phyloP scores from a whole-genome alignment of 1,140 invertebrate genomes.

The Zaprionus camerounensis region DNA sequence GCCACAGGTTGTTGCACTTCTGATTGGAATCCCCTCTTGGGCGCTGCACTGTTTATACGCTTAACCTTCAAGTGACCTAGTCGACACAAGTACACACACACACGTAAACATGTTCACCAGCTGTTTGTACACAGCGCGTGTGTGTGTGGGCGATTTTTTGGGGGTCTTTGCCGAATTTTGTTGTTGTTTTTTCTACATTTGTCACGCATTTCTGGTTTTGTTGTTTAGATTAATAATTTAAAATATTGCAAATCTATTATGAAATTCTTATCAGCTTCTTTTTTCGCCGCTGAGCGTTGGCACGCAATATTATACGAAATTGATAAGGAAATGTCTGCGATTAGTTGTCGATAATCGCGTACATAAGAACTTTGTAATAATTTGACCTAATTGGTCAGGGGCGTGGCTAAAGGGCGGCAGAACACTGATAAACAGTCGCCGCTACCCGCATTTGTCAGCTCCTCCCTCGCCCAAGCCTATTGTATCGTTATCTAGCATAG shows the following conservation, averaged over 20 bases:
- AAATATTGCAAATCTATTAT: not conserved
- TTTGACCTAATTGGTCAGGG: not conserved
- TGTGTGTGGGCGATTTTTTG: constrained; percentile 30
- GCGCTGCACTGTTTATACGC: constrained; percentile 48
- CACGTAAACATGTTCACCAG: constrained; percentile 3
- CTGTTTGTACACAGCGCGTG: constrained; percentile 13
- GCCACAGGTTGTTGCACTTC: constrained; percentile 39
- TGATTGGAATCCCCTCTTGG: constrained; percentile 53
- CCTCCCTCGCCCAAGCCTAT: not conserved
- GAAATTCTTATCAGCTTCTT: constrained; percentile 16
- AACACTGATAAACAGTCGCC: constrained; percentile 14
- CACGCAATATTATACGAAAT: not conserved
- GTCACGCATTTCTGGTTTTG: not conserved
- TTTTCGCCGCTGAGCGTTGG: not conserved
- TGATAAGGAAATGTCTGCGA: constrained; percentile 7
- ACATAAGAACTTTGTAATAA: not conserved
- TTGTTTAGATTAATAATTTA: not conserved
- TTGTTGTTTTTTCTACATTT: constrained; percentile 15
- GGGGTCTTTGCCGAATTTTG: constrained; percentile 32
- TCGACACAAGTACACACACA: constrained; percentile 42
- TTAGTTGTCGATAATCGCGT: constrained; percentile 11
- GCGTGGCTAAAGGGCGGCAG: not conserved
- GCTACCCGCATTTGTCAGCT: constrained; percentile 14
- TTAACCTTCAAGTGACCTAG: constrained; percentile 80
- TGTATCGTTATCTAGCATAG: not conserved